Evolutionary conservation across 2,797 vertebrate species (phyloP).

Genomic region (Alfaro cultratus): DNA sequence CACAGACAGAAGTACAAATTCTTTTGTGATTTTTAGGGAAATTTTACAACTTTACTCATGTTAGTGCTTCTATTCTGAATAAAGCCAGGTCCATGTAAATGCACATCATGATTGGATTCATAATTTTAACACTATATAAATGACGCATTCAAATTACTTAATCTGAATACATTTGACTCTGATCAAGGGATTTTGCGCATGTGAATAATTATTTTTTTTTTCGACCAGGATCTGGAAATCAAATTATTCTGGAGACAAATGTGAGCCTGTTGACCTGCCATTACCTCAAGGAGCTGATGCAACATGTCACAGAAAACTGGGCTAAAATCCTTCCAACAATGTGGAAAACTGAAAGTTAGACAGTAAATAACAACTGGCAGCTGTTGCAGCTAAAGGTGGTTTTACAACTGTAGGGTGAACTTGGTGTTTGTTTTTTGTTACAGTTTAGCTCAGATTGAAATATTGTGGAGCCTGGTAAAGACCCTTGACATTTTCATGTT

Average conservation of each 20-base stretch:
- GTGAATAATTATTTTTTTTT: background rate
- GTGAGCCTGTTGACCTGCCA: background rate
- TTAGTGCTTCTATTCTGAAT: too few species aligned
- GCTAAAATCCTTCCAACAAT: background rate
- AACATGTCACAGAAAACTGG: background rate
- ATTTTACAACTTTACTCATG: too few species aligned
- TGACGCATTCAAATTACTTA: too few species aligned
- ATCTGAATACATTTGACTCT: too few species aligned
- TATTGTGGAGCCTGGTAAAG: background rate
- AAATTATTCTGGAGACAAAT: background rate
- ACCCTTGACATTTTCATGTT: background rate
- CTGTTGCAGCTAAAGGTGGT: background rate
- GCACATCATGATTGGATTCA: too few species aligned
- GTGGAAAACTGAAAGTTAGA: background rate
- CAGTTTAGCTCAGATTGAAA: background rate
- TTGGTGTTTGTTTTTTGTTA: background rate
- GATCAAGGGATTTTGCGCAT: too few species aligned
- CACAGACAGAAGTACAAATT: too few species aligned
- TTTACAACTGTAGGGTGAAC: background rate
- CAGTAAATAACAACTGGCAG: background rate
- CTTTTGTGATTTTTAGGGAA: too few species aligned
- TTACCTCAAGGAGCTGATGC: background rate
- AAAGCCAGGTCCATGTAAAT: too few species aligned
- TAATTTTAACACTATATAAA: too few species aligned
- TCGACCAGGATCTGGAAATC: background rate